Base-by-base conservation (phyloP, 2,888 invertebrate species). In the Drosophila yooni region DNA sequence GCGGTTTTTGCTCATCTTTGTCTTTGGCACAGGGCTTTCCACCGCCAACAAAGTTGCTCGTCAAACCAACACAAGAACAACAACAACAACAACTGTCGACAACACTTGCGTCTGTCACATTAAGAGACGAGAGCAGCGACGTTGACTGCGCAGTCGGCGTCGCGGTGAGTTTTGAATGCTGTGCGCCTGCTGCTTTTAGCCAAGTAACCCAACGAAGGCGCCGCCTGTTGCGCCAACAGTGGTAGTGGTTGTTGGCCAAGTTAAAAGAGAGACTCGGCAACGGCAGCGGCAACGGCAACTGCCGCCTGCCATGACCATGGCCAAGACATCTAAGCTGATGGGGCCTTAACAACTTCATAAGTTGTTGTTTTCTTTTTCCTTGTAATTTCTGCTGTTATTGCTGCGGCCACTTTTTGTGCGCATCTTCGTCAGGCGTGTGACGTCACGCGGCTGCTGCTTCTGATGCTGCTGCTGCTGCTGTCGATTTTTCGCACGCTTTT, bases 101-200 rank as follows among this genome's bases (percentile, higher is more conserved):
- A 58, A 63, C 76, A 80, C 72, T 74, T 58, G 74, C 70, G 81
- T 64, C 78, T 79, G 81, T 81, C 78, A 79, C 81, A 81, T 81
- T 77, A 77, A 70, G 78, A 67, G 70, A 65, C 78, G 81, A 67
- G 81, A 61, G 64, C 68, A 29, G 40, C 59, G 21, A 40, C 59
- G 48, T 64, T 56, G 65, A 11, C 66, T 18, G n/a, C 48, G 52
- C 11, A 21, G 27, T 27, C 43, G 52, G 10, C 27, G 59, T 38
- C 52, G 50, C 69, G 34, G 8, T 56, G 34, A n/a, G 46, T 38
- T 59, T 73, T 67, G 53, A 78, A 48, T 71, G 82, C 89, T 89
- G 88, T 53, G 75, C 88, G 85, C 89, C 85, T 87, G 85, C 82
- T 89, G 89, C 84, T 84, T 40, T 88, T 74, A 78, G 89, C 81